phyloP scores from a whole-genome alignment of 2,797 vertebrate species.

The Anas acuta region DNA sequence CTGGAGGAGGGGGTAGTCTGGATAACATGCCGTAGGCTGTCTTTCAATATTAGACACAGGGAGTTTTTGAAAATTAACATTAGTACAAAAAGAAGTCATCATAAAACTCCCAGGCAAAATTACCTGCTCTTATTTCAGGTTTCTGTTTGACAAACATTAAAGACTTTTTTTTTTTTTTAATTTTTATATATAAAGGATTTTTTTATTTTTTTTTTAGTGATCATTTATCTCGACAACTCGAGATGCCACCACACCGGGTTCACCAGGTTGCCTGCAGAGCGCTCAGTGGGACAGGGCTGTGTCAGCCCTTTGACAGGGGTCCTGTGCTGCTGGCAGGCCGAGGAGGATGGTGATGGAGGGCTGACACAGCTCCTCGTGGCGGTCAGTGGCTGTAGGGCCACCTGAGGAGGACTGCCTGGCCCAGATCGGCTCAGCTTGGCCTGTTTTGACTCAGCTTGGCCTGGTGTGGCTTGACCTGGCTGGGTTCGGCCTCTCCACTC shows the following conservation, averaged over 20 bases:
- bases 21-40: slow-evolving; percentile 47
- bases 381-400: background rate
- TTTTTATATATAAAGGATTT: background rate
- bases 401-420: background rate
- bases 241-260: background rate
- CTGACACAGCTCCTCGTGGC: background rate
- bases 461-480: background rate
- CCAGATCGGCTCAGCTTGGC: background rate
- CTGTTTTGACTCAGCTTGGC: too few species aligned
- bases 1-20: slow-evolving; percentile 51
- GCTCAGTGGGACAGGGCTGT: background rate
- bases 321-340: background rate
- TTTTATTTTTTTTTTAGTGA: background rate
- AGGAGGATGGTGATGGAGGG: background rate
- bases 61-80: slow-evolving; percentile 76
- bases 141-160: background rate
- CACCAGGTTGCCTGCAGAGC: background rate
- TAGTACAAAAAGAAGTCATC: slow-evolving; percentile 74
- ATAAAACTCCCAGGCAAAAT: slow-evolving; percentile 63
- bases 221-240: background rate
- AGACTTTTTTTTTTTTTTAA: background rate
- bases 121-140: slow-evolving; percentile 44
- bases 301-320: background rate
- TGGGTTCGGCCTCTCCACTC: too few species aligned
- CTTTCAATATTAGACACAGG: slow-evolving; percentile 80